A percentile compares a stretch with the other conserved stretches of the same genome.
These are phyloP conservation scores for Mesaphorura yosii DNA, from an alignment of 1,140 invertebrate genomes.

Conservation along the genomic window DNA sequence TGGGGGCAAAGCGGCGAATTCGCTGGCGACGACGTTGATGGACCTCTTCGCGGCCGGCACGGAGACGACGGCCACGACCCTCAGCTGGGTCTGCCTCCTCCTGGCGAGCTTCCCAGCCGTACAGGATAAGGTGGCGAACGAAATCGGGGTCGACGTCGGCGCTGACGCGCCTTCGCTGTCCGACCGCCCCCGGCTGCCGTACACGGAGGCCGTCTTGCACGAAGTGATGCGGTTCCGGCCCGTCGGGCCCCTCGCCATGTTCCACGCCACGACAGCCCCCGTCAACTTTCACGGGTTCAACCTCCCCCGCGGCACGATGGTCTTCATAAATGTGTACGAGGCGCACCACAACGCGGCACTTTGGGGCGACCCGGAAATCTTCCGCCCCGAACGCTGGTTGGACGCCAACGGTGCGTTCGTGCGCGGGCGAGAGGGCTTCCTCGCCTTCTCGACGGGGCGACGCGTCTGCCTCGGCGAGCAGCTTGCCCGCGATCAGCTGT, in stretches of 20 bases:
- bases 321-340: conserved; percentile 5
- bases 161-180: conserved; percentile 27
- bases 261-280: conserved; percentile 3
- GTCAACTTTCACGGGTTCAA: background rate
- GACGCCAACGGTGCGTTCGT: conserved; percentile 43
- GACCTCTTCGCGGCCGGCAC: conserved; percentile 29
- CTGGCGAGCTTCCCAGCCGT: conserved; percentile 34
- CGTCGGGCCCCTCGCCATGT: conserved; percentile 4
- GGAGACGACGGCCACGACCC: conserved; percentile 35
- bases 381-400: conserved; percentile 10
- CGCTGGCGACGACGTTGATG: conserved; percentile 12
- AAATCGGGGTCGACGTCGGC: conserved; percentile 35
- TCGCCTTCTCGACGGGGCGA: conserved; percentile 63
- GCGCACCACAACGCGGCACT: conserved; percentile 17
- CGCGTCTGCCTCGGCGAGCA: conserved; percentile 63
- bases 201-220: conserved; percentile 3
- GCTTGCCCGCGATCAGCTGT: conserved; percentile 56
- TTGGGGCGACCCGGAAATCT: conserved; percentile 30
- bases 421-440: conserved; percentile 47
- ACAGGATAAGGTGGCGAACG: conserved; percentile 33
- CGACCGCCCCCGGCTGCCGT: background rate
- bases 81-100: conserved; percentile 35
- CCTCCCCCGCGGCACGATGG: conserved; percentile 10
- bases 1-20: too few species aligned
- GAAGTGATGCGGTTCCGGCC: conserved; percentile 11